Conservation (phyloP, 2,797 vertebrate genomes). For the Pipistrellus kuhlii region DNA sequence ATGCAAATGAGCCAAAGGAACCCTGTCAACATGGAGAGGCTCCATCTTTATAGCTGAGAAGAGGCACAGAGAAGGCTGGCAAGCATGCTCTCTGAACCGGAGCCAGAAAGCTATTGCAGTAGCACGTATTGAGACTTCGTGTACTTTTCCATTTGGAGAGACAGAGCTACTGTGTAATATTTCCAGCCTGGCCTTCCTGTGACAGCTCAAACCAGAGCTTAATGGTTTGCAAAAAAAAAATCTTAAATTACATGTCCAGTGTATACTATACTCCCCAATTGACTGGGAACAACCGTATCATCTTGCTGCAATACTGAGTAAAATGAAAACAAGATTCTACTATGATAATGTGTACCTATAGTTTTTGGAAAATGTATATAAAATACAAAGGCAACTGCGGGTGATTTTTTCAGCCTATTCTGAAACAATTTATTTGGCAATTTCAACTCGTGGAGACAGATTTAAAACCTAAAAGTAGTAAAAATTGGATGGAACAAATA, state of each 20-base stretch:
- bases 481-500: neutral
- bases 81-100: neutral
- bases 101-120: neutral
- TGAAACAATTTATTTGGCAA: slow-evolving; percentile 36
- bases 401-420: neutral
- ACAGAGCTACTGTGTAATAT: slow-evolving; percentile 24
- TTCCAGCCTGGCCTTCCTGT: slow-evolving; percentile 21
- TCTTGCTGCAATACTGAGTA: neutral
- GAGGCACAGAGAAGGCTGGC: slow-evolving; percentile 33
- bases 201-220: slow-evolving; percentile 25
- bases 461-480: slow-evolving; percentile 13
- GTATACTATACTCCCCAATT: neutral
- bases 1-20: neutral
- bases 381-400: neutral
- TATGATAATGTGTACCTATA: neutral
- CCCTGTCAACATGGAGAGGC: neutral
- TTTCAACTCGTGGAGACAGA: neutral
- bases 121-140: slow-evolving; percentile 15
- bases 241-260: neutral
- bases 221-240: slow-evolving; percentile 44
- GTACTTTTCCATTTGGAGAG: slow-evolving; percentile 62
- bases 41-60: slow-evolving; percentile 57
- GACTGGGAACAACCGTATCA: neutral
- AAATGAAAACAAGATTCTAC: slow-evolving; percentile 27
- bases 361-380: neutral